Evolutionary conservation across 2,888 invertebrate genomes (phyloP), one percentile per base, ranked within the genome.

Genomic region (Heliconius ethilla): DNA sequence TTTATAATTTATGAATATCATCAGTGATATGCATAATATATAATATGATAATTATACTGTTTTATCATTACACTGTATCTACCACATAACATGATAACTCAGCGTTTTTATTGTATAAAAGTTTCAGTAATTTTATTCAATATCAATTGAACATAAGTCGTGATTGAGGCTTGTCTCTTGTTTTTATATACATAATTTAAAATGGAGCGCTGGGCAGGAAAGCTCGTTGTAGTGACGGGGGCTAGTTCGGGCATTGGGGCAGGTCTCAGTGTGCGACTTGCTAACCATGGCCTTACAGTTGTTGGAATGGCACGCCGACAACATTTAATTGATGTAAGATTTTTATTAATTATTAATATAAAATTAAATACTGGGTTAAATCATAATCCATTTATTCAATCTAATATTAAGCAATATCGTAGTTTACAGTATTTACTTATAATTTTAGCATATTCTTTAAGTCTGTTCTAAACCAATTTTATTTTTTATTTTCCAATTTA

Each of bases 201-300:
- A 37, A 74, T 74, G 74, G 74, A 74, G 22, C 62, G 63, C 29
- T 74, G 74, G 74, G 74, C 27, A 13, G 74, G 74, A 13, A 65
- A 74, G 40, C 22, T 74, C 11, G 74, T 18, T 27, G 25, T 74
- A 29, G 74, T 63, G 7, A 74, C 74, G 18, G 74, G 74, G 25
- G 74, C 74, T 40, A 65, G 63, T 40, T 27, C 74, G 2, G 74
- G 74, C 13, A 74, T 65, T 27, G 74, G 40, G 13, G 65, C 74
- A 25, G 74, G 4, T 11, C 40, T 74, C 22, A 66, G 51, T 25
- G 9, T 67, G 18, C 33, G 75, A 29, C 37, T 67, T 1, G 75
- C 75, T 9, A 33, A 55, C 37, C 67, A 25, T 0, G 75, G 67
- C 1, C 45, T 75, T 18, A 25, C 25, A 11, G 55, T 75, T 1